Conservation (phyloP, 2,113 vertebrate genomes). For the Mastomys coucha region DNA sequence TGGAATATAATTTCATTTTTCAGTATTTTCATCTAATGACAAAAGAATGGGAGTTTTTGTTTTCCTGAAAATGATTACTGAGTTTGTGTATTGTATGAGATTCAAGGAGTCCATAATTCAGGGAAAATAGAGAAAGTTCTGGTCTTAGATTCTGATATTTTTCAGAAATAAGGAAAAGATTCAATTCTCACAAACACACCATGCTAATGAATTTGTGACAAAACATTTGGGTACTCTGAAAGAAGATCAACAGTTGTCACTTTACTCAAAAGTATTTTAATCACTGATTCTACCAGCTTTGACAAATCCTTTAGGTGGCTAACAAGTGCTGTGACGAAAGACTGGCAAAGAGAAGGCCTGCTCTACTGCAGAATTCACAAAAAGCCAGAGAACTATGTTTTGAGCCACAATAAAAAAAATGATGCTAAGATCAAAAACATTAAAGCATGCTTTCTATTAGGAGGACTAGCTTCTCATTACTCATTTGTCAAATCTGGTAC, state of each 20-base stretch:
- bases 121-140: not conserved
- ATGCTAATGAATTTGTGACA: not conserved
- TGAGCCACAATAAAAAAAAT: conserved; percentile 34
- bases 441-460: conserved; percentile 58
- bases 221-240: conserved; percentile 63
- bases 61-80: not conserved
- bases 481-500: conserved; percentile 60
- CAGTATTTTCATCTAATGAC: not conserved
- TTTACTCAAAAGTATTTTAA: conserved; percentile 61
- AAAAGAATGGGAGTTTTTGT: not conserved
- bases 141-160: not conserved
- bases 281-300: conserved; percentile 53
- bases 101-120: not conserved
- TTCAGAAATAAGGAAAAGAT: conserved; percentile 17
- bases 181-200: not conserved
- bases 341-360: not conserved
- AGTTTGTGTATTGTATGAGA: not conserved
- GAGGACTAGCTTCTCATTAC: conserved; percentile 11
- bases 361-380: conserved; percentile 52
- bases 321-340: conserved; percentile 42
- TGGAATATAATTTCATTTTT: not conserved
- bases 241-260: conserved; percentile 39
- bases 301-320: conserved; percentile 7
- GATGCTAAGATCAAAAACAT: conserved; percentile 66
- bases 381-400: conserved; percentile 37